These are phyloP conservation scores for Eristalis tenax DNA, from an alignment of 2,888 invertebrate genomes.

Conservation along the genomic window DNA sequence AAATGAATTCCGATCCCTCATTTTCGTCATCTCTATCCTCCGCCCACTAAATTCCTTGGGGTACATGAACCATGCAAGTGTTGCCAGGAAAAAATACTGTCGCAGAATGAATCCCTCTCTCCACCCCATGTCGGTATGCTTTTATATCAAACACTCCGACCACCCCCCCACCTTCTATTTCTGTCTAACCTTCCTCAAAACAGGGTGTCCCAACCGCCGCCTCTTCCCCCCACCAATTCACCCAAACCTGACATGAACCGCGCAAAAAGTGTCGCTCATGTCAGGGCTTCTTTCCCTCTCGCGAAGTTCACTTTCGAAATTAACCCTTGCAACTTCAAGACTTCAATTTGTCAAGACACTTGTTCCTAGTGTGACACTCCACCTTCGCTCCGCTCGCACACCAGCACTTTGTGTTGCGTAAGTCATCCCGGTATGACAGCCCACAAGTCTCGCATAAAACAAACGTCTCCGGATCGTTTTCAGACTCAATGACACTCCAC, in stretches of 20 bases:
- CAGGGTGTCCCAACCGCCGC: no score
- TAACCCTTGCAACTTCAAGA: background rate
- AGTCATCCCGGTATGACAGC: conserved; percentile 27
- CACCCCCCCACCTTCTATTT: background rate
- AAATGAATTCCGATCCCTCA: no score
- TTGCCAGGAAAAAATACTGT: no score
- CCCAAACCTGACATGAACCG: background rate
- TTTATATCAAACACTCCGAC: background rate
- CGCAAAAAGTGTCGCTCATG: background rate
- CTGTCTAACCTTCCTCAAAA: background rate
- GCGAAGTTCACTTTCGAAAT: conserved; percentile 10
- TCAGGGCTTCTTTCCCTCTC: background rate
- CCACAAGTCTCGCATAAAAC: conserved; percentile 39
- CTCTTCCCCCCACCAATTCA: background rate
- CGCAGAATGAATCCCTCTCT: no score
- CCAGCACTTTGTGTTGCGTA: conserved; percentile 24
- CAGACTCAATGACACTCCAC: conserved; percentile 38
- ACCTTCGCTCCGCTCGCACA: background rate
- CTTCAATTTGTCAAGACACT: conserved; percentile 13
- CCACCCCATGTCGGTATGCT: no score
- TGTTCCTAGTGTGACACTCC: background rate
- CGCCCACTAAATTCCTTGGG: no score
- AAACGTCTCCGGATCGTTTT: conserved; percentile 13
- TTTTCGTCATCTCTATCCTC: no score
- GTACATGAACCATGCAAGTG: no score